Percentiles rank a stretch among this genome's conserved stretches.
Evolutionary conservation across 2,888 invertebrate genomes (phyloP).

Genomic region (Labia minor): DNA sequence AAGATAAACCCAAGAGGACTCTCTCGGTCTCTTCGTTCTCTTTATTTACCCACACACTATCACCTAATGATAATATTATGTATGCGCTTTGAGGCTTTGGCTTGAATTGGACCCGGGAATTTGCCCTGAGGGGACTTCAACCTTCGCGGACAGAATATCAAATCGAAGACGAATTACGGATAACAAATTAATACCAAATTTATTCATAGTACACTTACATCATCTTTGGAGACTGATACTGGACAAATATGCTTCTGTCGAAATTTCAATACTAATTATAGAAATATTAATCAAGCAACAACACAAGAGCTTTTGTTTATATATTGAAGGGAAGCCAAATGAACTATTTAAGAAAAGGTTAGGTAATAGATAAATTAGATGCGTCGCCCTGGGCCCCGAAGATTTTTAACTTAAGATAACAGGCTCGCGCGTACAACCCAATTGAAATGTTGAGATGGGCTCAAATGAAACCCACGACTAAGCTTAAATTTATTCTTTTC

Average conservation of each 20-base stretch:
- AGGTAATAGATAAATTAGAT: neutral
- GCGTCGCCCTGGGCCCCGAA: neutral
- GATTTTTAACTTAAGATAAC: neutral
- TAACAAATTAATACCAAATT: neutral
- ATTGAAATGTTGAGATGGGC: neutral
- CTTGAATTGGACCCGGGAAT: constrained; percentile 1
- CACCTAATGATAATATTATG: constrained; percentile 13
- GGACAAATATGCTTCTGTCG: too few species aligned
- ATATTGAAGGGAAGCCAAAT: neutral
- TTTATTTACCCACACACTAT: neutral
- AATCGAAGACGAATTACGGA: neutral
- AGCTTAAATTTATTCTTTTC: neutral
- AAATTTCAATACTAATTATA: too few species aligned
- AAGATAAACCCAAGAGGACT: too few species aligned
- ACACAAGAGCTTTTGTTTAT: neutral
- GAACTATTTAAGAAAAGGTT: neutral
- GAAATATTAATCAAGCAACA: too few species aligned
- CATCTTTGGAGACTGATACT: too few species aligned
- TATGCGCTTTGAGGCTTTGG: constrained; percentile 1
- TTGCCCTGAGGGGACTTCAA: neutral
- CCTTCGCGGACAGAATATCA: constrained; percentile 2
- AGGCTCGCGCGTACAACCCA: neutral
- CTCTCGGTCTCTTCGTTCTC: neutral
- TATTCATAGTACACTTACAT: neutral
- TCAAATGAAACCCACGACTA: neutral